phyloP scores from a whole-genome alignment of 1,140 invertebrate species.

The Drosophila gunungcola region DNA sequence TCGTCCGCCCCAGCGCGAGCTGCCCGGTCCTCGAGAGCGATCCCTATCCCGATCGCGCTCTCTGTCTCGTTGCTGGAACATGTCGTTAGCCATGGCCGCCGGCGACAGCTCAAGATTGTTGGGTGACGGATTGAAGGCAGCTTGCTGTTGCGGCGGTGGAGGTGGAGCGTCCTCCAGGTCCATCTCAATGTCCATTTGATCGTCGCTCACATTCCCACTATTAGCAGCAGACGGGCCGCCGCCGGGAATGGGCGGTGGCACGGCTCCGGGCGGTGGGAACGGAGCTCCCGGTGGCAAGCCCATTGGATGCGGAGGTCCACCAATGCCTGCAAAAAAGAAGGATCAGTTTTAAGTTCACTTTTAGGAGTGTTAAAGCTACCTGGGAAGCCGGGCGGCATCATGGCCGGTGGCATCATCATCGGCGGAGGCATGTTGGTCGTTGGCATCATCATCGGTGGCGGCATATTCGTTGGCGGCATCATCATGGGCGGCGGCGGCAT shows the following conservation, averaged over 20 bases:
- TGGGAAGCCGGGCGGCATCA: constrained; percentile 86
- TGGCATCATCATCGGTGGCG: constrained; percentile 85
- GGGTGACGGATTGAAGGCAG: constrained; percentile 76
- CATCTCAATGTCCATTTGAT: constrained; percentile 89
- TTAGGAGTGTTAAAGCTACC: constrained; percentile 4
- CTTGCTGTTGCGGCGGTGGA: constrained; percentile 36
- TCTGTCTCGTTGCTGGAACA: constrained; percentile 51
- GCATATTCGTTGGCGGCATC: constrained; percentile 85
- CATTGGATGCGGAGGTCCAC: constrained; percentile 80
- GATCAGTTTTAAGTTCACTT: not conserved
- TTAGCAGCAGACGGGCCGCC: constrained; percentile 4
- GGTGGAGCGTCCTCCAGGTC: constrained; percentile 85
- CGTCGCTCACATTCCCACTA: constrained; percentile 85
- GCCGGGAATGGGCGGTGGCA: constrained; percentile 56
- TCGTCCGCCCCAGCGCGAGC: constrained; percentile 72
- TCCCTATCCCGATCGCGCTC: constrained; percentile 41
- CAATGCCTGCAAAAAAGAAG: constrained; percentile 82
- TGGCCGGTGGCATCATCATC: constrained; percentile 85
- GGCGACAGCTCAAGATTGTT: constrained; percentile 47
- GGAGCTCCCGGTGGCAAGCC: constrained; percentile 84
- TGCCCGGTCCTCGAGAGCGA: constrained; percentile 46
- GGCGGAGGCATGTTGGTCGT: constrained; percentile 85
- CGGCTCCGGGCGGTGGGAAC: constrained; percentile 80
- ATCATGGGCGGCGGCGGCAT: constrained; percentile 88
- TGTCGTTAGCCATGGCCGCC: constrained; percentile 51